These are phyloP conservation scores for Arbacia lixula DNA, from an alignment of 53 echinoderm and acorn worm genomes.

Conservation along the genomic window DNA sequence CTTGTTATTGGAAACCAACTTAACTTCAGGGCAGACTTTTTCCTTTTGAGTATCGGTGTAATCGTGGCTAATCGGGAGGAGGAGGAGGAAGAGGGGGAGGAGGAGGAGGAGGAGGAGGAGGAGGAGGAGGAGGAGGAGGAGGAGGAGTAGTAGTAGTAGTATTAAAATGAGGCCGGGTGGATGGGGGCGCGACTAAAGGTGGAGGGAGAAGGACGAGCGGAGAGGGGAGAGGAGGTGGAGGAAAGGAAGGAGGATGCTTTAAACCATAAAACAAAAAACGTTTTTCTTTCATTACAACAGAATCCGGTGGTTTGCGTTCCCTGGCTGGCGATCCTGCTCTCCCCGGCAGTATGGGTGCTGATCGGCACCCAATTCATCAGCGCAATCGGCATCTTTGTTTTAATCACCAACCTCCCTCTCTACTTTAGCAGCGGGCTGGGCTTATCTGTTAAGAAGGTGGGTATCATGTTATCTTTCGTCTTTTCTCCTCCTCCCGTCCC, in stretches of 20 bases:
- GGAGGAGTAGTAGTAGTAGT: no score
- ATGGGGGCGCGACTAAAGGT: background rate
- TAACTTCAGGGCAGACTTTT: no score
- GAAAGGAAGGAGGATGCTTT: no score
- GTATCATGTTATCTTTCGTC: no score
- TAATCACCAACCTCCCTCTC: background rate
- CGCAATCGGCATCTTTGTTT: background rate
- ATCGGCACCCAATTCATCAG: background rate
- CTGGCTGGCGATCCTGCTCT: background rate
- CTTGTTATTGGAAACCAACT: no score
- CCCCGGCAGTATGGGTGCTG: background rate
- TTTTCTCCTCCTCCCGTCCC: background rate
- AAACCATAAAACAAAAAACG: no score
- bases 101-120: background rate
- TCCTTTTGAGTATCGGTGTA: no score
- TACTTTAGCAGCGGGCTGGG: background rate
- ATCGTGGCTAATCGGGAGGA: no score
- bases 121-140: background rate
- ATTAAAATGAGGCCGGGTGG: background rate
- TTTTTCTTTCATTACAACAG: no score
- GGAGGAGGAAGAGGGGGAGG: background rate
- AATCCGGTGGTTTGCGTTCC: no score
- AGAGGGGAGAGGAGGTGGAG: no score
- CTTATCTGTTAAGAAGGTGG: no score
- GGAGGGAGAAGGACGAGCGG: background rate